Base-by-base conservation (phyloP, 2,888 invertebrate species). In the Tetranychus piercei region DNA sequence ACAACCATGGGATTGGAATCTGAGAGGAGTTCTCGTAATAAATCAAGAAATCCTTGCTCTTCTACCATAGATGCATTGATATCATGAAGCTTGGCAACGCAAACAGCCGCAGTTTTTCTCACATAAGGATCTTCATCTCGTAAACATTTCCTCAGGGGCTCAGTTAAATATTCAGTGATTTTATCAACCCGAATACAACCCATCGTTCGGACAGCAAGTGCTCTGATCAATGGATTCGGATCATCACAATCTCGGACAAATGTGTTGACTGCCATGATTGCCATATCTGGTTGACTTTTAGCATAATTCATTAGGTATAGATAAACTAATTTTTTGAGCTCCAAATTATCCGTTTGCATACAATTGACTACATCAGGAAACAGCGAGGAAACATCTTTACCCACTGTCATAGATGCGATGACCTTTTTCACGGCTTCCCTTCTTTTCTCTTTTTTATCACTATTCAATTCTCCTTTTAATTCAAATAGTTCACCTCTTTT, bases 1-100 rank as follows among this genome's bases (percentile, higher is more conserved):
- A 99, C 99, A 64, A 96, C 99, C 99, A 99, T 99, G 0, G 99
- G 99, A 84, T 99, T 99, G 0, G 97, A 97, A 84, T 99, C 99
- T 72, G 96, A 96, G 66, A 99, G 85, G 74, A 99, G 85, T 83
- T 99, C 99, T 82, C 94, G 94, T 44, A 99, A 84, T 80, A 96
- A 92, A 82, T 99, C 97, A 78, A 99, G 85, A 83, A 99, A 99
- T 45, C 96, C 97, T 86, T 99, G 91, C 79, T 90, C 90, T 80
- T 88, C 88, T 22, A 88, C 88, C 74, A 88, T 81, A 78, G 85
- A 84, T 65, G 89, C 87, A 81, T 89, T 89, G 81, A 99, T 99
- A 82, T 99, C 99, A 82, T 99, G 96, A 76, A 99, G 86, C 83
- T 99, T 99, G 44, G 99, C 99, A 6, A 99, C 99, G 82, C 97